phyloP scores from a whole-genome alignment of 2,797 vertebrate genomes.

The Neopelma chrysocephalum region DNA sequence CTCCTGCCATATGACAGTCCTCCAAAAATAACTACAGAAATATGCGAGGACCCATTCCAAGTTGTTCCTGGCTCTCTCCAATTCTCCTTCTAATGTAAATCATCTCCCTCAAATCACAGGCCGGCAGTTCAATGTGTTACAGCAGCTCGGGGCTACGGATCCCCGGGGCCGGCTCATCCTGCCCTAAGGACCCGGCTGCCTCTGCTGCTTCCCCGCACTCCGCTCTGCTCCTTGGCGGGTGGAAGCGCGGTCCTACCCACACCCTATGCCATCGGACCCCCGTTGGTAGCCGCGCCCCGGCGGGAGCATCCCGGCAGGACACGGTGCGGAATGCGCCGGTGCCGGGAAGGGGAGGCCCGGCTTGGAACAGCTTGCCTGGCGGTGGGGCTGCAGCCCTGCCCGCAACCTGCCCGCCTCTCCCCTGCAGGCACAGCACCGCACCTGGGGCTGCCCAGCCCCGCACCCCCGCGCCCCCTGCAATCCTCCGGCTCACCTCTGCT shows the following conservation, averaged over 20 bases:
- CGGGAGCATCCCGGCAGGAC: not conserved
- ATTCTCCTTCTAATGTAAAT: constrained; percentile 25
- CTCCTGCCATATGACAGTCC: constrained; percentile 49
- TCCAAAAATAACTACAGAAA: constrained; percentile 65
- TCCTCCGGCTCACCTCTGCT: not conserved
- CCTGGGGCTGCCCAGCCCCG: not conserved
- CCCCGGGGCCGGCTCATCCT: not conserved
- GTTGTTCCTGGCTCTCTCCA: constrained; percentile 25
- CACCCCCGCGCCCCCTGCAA: not conserved
- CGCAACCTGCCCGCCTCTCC: not conserved
- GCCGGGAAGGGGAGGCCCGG: not conserved
- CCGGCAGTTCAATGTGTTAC: not conserved
- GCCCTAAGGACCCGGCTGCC: not conserved
- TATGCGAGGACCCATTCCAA: constrained; percentile 48
- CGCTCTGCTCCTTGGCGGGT: not conserved
- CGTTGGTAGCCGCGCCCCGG: not conserved
- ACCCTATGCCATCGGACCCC: not conserved
- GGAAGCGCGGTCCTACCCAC: not conserved
- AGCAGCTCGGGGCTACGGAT: not conserved
- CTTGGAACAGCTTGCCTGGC: not conserved
- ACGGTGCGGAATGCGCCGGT: not conserved
- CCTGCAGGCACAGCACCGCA: not conserved
- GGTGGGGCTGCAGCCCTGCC: not conserved
- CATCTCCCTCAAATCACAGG: not conserved
- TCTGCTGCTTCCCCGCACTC: not conserved